These are phyloP conservation scores for Egretta garzetta DNA, from an alignment of 2,113 vertebrate species.

Conservation along the genomic window DNA sequence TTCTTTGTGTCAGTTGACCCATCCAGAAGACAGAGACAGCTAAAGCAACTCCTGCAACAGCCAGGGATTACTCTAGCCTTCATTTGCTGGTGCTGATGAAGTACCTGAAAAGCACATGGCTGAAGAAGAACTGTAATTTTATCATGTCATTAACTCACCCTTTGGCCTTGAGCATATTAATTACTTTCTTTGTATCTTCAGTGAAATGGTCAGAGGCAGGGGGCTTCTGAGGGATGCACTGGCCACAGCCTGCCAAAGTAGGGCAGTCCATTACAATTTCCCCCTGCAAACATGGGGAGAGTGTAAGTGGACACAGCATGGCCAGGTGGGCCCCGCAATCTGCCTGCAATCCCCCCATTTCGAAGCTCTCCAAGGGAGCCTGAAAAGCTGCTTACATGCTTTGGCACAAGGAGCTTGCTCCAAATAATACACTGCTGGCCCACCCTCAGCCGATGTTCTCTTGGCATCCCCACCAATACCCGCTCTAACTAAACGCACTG, in stretches of 20 bases:
- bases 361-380: neutral
- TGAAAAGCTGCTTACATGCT: neutral
- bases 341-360: neutral
- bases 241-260: neutral
- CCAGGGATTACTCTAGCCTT: neutral
- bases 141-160: neutral
- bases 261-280: neutral
- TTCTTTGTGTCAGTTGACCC: fast-evolving
- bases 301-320: fast-evolving
- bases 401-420: neutral
- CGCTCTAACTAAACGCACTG: neutral
- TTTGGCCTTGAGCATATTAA: neutral
- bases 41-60: neutral
- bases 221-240: neutral
- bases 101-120: neutral
- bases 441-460: fast-evolving
- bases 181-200: neutral
- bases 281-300: neutral
- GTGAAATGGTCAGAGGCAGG: fast-evolving
- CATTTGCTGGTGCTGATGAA: neutral
- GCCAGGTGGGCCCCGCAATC: fast-evolving
- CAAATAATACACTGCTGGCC: fast-evolving
- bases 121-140: neutral
- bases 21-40: neutral
- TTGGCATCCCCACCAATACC: fast-evolving